phyloP scores from a whole-genome alignment of 2,797 vertebrate genomes.

The Astyanax mexicanus region DNA sequence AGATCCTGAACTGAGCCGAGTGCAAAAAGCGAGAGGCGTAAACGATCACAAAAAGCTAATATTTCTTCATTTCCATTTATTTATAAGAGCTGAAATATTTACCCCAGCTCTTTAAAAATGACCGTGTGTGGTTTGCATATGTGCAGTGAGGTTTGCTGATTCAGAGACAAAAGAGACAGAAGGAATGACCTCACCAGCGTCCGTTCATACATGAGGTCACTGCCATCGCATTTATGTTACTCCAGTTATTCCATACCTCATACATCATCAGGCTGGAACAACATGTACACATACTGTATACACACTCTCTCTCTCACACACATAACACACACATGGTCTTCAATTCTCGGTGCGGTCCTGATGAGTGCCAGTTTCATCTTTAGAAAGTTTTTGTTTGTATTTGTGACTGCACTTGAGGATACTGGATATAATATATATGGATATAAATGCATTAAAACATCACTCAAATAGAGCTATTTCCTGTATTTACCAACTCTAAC shows the following conservation, averaged over 20 bases:
- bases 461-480: too few relatives aligned
- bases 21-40: not conserved
- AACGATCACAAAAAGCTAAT: not conserved
- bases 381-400: too few relatives aligned
- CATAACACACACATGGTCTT: too few relatives aligned
- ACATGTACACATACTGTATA: too few relatives aligned
- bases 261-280: not conserved
- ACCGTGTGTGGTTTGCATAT: not conserved
- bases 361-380: too few relatives aligned
- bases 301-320: too few relatives aligned
- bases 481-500: too few relatives aligned
- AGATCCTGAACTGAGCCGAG: not conserved
- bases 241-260: conserved; percentile 6
- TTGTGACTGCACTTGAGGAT: too few relatives aligned
- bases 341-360: too few relatives aligned
- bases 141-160: not conserved
- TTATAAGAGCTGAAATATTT: conserved; percentile 5
- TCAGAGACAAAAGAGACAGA: conserved; percentile 8
- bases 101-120: conserved; percentile 20
- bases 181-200: conserved; percentile 13
- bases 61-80: not conserved
- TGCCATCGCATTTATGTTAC: conserved; percentile 11
- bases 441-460: too few relatives aligned
- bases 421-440: too few relatives aligned
- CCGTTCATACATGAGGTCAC: conserved; percentile 5